A percentile compares a stretch with the other conserved stretches of the same genome.
These are phyloP conservation scores for Erythrolamprus reginae DNA, from an alignment of 2,113 vertebrate genomes.

Conservation along the genomic window DNA sequence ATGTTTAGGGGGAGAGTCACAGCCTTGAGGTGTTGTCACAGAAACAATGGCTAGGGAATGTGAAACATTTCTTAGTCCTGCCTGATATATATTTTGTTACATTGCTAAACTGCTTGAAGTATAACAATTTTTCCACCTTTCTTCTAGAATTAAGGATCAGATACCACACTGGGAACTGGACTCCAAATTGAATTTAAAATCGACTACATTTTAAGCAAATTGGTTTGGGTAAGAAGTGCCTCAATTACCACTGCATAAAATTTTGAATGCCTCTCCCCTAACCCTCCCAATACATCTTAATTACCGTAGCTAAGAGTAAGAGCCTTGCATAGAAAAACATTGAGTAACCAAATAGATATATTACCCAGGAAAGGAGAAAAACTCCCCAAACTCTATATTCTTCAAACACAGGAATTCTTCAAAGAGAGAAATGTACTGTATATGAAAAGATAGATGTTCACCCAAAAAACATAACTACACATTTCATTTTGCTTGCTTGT, in stretches of 20 bases:
- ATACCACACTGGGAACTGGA: not conserved
- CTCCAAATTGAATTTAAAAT: conserved; percentile 20
- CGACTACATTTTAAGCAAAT: conserved; percentile 48
- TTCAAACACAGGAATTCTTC: not conserved
- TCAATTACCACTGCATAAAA: not conserved
- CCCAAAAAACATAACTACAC: not conserved
- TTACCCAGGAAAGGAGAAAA: not conserved
- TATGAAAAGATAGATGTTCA: not conserved
- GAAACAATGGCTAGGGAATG: conserved; percentile 49
- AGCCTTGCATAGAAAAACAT: not conserved
- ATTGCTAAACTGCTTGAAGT: not conserved
- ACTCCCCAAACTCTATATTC: not conserved
- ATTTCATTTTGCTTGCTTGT: not conserved
- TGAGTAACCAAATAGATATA: not conserved
- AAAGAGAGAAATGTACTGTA: not conserved
- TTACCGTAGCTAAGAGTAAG: not conserved
- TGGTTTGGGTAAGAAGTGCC: not conserved
- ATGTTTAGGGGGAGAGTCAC: conserved; percentile 26
- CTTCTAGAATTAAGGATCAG: not conserved
- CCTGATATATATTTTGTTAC: conserved; percentile 26
- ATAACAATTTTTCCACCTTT: not conserved
- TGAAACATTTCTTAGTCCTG: conserved; percentile 44
- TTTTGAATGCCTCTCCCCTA: not conserved
- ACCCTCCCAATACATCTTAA: not conserved
- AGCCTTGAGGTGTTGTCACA: conserved; percentile 48